phyloP scores from a whole-genome alignment of 2,888 invertebrate species.

The Oithona nana region DNA sequence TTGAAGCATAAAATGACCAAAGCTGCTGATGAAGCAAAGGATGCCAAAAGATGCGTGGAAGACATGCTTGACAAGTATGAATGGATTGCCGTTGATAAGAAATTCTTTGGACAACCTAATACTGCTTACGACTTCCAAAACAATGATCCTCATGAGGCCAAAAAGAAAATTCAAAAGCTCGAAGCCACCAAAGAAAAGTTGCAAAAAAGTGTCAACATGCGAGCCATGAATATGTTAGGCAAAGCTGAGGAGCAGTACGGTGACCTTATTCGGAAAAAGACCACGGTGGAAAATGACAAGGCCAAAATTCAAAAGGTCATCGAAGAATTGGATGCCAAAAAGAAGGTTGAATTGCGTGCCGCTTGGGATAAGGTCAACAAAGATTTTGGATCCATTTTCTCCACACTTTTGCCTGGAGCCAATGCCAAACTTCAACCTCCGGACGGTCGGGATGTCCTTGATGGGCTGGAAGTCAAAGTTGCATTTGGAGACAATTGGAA shows the following conservation, averaged over 20 bases:
- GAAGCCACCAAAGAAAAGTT: constrained; percentile 44
- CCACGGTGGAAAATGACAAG: constrained; percentile 53
- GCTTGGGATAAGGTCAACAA: constrained; percentile 72
- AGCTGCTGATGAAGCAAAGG: constrained; percentile 38
- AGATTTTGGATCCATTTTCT: constrained; percentile 89
- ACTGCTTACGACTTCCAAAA: constrained; percentile 28
- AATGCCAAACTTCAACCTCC: constrained; percentile 63
- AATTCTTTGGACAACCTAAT: constrained; percentile 37
- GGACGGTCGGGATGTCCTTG: constrained; percentile 48
- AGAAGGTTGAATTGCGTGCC: constrained; percentile 53
- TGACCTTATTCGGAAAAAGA: constrained; percentile 47
- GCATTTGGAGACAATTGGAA: constrained; percentile 88
- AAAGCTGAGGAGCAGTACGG: constrained; percentile 65
- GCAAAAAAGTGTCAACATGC: constrained; percentile 49
- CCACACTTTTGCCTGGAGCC: constrained; percentile 71
- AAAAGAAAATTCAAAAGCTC: constrained; percentile 35
- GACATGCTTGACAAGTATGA: constrained; percentile 33
- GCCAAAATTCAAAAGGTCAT: constrained; percentile 56
- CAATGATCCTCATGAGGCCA: constrained; percentile 36
- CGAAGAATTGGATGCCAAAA: constrained; percentile 70
- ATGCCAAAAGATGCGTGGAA: constrained; percentile 38
- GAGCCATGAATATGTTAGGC: constrained; percentile 66
- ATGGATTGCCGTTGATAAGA: constrained; percentile 58
- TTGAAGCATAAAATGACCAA: constrained; percentile 30
- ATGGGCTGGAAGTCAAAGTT: constrained; percentile 75